These are phyloP conservation scores for Holacanthus passer DNA, from an alignment of 2,113 vertebrate species.

Conservation along the genomic window DNA sequence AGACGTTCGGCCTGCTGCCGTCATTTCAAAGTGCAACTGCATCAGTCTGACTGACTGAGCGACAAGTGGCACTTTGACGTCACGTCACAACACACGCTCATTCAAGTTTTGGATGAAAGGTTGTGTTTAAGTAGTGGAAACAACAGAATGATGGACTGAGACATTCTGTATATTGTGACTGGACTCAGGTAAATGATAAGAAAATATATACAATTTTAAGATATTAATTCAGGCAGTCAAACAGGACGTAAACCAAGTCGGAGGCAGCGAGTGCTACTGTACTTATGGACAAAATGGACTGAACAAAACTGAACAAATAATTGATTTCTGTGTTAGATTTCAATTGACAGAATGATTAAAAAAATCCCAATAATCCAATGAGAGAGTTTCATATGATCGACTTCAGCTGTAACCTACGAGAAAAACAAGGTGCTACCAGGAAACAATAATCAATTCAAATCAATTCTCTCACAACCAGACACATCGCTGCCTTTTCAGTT, in stretches of 20 bases:
- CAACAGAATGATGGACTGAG: neutral
- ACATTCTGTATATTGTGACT: neutral
- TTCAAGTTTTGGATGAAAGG: neutral
- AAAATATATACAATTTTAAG: neutral
- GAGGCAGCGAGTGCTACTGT: neutral
- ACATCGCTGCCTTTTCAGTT: neutral
- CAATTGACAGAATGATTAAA: neutral
- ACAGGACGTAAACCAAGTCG: neutral
- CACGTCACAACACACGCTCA: neutral
- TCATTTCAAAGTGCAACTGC: conserved; percentile 23
- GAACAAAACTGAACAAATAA: neutral
- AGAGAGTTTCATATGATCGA: neutral
- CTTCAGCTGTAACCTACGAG: neutral
- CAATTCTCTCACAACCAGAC: neutral
- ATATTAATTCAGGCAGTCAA: neutral
- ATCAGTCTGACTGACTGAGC: neutral
- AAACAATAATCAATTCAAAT: neutral
- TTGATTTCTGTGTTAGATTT: neutral
- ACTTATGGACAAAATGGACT: neutral
- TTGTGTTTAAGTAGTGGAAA: neutral
- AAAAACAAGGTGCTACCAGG: neutral
- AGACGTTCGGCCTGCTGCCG: neutral
- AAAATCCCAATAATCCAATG: neutral
- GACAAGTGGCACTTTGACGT: neutral
- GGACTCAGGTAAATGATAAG: neutral